A percentile compares a stretch with the other conserved stretches of the same genome.
Evolutionary conservation across 2,113 vertebrate genomes (phyloP).

Genomic region (Boleophthalmus pectinirostris): DNA sequence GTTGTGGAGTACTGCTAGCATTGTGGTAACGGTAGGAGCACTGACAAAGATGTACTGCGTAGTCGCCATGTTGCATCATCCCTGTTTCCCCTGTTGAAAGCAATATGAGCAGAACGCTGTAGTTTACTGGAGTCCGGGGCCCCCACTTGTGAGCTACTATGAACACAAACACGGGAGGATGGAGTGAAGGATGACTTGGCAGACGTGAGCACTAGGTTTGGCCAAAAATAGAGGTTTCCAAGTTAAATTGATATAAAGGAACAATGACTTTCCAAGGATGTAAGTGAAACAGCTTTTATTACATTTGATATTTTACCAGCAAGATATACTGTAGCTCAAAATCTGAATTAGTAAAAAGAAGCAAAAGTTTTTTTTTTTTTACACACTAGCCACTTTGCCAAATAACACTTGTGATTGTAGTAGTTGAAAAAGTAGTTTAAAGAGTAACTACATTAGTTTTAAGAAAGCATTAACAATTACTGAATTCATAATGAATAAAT

Average conservation of each 20-base stretch:
- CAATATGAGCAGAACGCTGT: conserved; percentile 46
- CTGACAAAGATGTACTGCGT: conserved; percentile 41
- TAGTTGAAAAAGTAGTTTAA: too few species aligned
- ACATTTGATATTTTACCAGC: too few species aligned
- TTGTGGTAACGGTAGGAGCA: conserved; percentile 50
- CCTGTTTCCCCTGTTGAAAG: conserved; percentile 51
- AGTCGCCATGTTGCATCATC: conserved; percentile 58
- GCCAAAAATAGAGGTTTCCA: conserved; percentile 34
- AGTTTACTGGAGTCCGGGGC: conserved; percentile 50
- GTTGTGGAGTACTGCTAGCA: conserved; percentile 21
- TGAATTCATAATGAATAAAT: too few species aligned
- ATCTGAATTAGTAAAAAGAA: too few species aligned
- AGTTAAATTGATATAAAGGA: conserved; percentile 2
- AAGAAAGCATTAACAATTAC: too few species aligned
- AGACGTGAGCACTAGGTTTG: conserved; percentile 49
- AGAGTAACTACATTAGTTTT: too few species aligned
- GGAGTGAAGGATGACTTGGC: conserved; percentile 57
- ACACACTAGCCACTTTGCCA: too few species aligned
- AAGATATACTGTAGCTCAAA: too few species aligned
- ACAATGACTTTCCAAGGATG: neutral
- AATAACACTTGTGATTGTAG: too few species aligned
- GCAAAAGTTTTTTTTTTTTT: too few species aligned
- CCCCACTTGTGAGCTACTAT: conserved; percentile 36
- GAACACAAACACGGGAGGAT: conserved; percentile 32
- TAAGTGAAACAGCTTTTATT: neutral